Evolutionary conservation across 2,113 vertebrate species (phyloP).

Genomic region (Oenanthe oenanthe): DNA sequence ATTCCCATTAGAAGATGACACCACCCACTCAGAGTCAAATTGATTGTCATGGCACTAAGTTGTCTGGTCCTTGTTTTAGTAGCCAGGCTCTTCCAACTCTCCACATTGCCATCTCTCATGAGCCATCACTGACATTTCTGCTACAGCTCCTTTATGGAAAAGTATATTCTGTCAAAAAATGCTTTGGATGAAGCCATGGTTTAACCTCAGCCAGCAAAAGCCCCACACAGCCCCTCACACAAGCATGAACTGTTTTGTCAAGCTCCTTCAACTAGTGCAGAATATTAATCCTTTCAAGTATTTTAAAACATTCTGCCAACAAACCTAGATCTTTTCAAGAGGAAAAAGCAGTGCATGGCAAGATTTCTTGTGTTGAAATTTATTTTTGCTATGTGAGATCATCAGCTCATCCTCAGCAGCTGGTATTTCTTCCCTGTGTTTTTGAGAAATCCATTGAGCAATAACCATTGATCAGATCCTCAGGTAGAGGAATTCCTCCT

Average conservation of each 20-base stretch:
- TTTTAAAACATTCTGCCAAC: slow-evolving; percentile 8
- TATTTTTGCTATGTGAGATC: background rate
- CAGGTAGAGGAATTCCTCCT: background rate
- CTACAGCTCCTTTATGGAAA: slow-evolving; percentile 40
- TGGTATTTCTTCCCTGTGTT: background rate
- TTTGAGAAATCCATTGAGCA: background rate
- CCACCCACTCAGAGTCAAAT: background rate
- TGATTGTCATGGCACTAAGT: background rate
- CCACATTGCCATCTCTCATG: slow-evolving; percentile 25
- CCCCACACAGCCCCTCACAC: background rate
- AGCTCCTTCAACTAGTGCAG: background rate
- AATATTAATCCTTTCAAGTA: slow-evolving; percentile 47
- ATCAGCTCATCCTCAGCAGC: background rate
- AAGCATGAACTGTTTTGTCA: slow-evolving; percentile 48
- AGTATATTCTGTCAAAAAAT: slow-evolving; percentile 45
- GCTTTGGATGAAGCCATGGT: background rate
- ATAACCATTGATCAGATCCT: background rate
- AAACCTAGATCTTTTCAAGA: background rate
- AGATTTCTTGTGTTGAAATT: background rate
- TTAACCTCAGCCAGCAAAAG: background rate
- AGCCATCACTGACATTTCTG: slow-evolving; percentile 16
- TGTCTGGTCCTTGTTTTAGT: slow-evolving; percentile 1
- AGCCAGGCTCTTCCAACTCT: background rate
- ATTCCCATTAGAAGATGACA: slow-evolving; percentile 4
- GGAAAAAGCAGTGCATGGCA: background rate